Evolutionary conservation across 2,113 vertebrate genomes (phyloP), one percentile per base, ranked within the genome.

Genomic region (Hippocampus barbouri): DNA sequence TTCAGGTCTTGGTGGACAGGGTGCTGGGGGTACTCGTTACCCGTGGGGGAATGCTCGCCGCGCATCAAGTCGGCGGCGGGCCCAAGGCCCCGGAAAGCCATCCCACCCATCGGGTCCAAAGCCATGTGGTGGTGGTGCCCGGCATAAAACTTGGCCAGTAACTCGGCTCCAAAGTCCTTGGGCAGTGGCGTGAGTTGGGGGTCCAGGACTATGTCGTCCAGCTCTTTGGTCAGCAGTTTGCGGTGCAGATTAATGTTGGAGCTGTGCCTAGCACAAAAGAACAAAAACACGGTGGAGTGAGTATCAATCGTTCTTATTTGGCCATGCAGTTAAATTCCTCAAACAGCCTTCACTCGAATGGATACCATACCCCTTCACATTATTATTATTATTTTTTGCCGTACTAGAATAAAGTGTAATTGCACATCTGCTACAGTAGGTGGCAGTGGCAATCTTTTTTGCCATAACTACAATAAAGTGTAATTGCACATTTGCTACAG

Each of bases 221-320:
- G 94, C 95, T 98, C 97, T 97, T 99, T 99, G 96, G 97, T 99
- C 95, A 99, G 96, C 92, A 99, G 95, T 98, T 99, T 99, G 88
- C 97, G 97, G 87, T 99, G 97, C 86, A 99, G 95, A 89, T 98
- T 99, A 93, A 99, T 99, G 93, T 99, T 98, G 93, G 97, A 97
- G 93, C 97, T 99, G 92, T 99, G 97, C 94, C 97, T 99, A 88
- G 81, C 9, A 69, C 60, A 53, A 34, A 40, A 20, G 82, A 47
- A 87, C 56, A 83, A 11, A 45, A 57, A 40, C 51, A 45, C 41
- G 68, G 62, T 1, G 21, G 34, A 38, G 25, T 57, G 8, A 57
- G 20, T 57, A 12, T 1, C 8, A 14, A 54, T 23, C 16, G 4
- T 68, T 2, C 18, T 9, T 15, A 8, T 47, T 41, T 18, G 11